phyloP scores from a whole-genome alignment of 2,888 invertebrate species.

The Torymus aiolomorphi region DNA sequence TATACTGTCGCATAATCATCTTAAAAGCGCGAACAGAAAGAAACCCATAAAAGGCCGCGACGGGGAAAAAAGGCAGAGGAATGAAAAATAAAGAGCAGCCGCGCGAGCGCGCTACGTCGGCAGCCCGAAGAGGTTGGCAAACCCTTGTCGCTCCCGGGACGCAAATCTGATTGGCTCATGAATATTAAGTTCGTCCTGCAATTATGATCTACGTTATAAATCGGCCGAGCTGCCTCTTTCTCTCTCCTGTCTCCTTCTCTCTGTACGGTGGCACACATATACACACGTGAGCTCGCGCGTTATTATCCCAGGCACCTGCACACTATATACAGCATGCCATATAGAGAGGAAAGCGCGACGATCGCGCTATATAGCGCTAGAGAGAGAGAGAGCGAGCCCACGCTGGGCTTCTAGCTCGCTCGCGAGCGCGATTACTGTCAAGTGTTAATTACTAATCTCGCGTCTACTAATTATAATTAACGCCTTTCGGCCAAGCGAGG shows the following conservation, averaged over 20 bases:
- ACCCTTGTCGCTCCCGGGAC: slow-evolving; percentile 69
- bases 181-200: slow-evolving; percentile 75
- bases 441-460: slow-evolving; percentile 75
- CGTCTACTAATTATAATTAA: slow-evolving; percentile 75
- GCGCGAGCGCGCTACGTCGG: background rate
- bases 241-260: slow-evolving; percentile 59
- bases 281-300: slow-evolving; percentile 13
- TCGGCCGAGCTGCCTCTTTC: slow-evolving; percentile 64
- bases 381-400: background rate
- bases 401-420: slow-evolving; percentile 8
- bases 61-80: background rate
- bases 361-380: background rate
- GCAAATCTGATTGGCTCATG: slow-evolving; percentile 76
- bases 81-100: slow-evolving; percentile 30
- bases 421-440: slow-evolving; percentile 67
- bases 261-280: slow-evolving; percentile 58
- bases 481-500: slow-evolving; percentile 65
- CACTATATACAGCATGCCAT: background rate
- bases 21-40: slow-evolving; percentile 49
- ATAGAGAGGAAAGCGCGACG: slow-evolving; percentile 15
- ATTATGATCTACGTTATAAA: slow-evolving; percentile 76
- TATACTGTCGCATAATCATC: slow-evolving; percentile 50
- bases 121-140: slow-evolving; percentile 41
- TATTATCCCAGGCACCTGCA: slow-evolving; percentile 28
- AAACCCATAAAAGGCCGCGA: slow-evolving; percentile 11